These are phyloP conservation scores for Eurytoma adleriae DNA, from an alignment of 2,888 invertebrate genomes.

Conservation along the genomic window DNA sequence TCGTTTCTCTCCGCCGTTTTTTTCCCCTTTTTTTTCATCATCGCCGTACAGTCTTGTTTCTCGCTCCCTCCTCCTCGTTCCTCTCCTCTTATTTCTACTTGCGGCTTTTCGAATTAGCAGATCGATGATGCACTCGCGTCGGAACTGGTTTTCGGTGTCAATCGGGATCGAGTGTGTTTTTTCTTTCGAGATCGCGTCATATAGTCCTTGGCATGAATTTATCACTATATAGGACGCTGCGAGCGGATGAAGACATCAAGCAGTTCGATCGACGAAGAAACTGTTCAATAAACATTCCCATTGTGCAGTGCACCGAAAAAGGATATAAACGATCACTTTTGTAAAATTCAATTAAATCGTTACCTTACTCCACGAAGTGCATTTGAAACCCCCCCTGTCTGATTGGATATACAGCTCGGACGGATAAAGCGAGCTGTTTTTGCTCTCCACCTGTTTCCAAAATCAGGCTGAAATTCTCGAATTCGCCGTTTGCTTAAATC, in stretches of 20 bases:
- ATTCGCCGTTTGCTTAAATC: background rate
- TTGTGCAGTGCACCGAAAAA: too few relatives aligned
- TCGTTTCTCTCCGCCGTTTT: background rate
- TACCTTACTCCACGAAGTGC: too few relatives aligned
- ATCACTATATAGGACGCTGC: too few relatives aligned
- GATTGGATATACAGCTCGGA: too few relatives aligned
- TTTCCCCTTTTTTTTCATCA: constrained; percentile 9
- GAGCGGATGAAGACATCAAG: too few relatives aligned
- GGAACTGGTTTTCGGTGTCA: constrained; percentile 13
- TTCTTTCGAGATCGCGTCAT: background rate
- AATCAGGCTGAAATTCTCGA: background rate
- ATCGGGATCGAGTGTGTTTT: background rate
- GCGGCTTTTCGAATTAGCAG: constrained; percentile 5
- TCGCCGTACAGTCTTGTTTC: background rate
- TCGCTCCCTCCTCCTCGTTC: background rate
- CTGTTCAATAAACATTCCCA: too few relatives aligned
- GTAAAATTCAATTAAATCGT: too few relatives aligned
- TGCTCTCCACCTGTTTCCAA: background rate
- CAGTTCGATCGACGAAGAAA: too few relatives aligned
- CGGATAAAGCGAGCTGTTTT: too few relatives aligned
- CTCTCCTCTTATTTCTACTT: background rate
- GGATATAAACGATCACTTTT: too few relatives aligned
- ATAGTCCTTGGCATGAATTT: too few relatives aligned
- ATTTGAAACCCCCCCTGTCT: too few relatives aligned
- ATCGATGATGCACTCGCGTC: background rate